Evolutionary conservation across 1,140 invertebrate genomes (phyloP).

Genomic region (Cherax quadricarinatus): DNA sequence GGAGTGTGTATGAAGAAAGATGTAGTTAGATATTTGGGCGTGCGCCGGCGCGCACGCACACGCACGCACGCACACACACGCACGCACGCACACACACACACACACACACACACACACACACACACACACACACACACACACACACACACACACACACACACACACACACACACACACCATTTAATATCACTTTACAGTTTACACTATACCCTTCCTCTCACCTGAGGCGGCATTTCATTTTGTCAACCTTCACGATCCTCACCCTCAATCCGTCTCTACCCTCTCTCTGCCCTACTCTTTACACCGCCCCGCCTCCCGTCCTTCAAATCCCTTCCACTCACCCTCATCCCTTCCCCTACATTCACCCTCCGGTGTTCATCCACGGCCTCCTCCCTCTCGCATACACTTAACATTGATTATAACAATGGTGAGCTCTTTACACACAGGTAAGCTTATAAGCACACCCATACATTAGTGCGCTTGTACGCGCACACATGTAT

Average conservation of each 20-base stretch:
- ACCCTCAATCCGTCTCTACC: not conserved
- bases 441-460: no score
- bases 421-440: no score
- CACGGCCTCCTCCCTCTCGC: no score
- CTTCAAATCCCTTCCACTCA: not conserved
- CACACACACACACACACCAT: not conserved
- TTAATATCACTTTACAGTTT: not conserved
- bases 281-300: not conserved
- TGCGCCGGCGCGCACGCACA: no score
- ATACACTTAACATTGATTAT: no score
- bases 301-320: no score
- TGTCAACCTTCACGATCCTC: not conserved
- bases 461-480: no score
- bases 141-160: conserved; percentile 16
- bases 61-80: not conserved
- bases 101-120: conserved; percentile 42
- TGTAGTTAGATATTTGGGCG: no score
- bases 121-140: conserved; percentile 38
- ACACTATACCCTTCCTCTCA: not conserved
- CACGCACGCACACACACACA: conserved; percentile 26
- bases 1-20: no score
- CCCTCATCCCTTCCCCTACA: no score
- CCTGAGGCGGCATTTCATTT: not conserved
- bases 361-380: no score
- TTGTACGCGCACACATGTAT: no score